Base-by-base conservation (phyloP, 2,113 vertebrate genomes). In the Oncorhynchus tshawytscha region DNA sequence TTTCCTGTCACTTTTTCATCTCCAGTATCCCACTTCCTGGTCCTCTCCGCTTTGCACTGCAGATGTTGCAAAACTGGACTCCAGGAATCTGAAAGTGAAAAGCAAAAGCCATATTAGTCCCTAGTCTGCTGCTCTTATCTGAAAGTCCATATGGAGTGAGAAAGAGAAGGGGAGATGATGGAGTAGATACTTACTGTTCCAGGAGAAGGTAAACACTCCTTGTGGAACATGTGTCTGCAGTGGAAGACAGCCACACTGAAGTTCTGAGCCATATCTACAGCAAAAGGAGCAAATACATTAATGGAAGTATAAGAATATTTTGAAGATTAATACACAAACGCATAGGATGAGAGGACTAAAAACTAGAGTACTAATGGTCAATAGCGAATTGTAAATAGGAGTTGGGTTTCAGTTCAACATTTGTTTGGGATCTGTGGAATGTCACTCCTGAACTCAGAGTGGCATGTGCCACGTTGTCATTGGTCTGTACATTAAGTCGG, bases 151-250 rank as follows among this genome's bases (percentile, higher is more conserved):
- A 54, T 54, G 51, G 15, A 54, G 51, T 18, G 12, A 9, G 13
- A 69, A 45, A 24, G 29, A 51, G 39, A 20, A 22, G 54, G 49
- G 6, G 20, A 29, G 51, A 45, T 8, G 12, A 72, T 12, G 54
- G 22, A 7, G 25, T 3, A 62, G 67, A 45, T 77, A 84, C 96
- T 95, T 92, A 99, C 98, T 66, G 92, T 89, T 91, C 93, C 95
- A 34, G 94, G 84, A 20, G 95, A 93, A 0, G 96, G 96, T 71
- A 99, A 94, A 86, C 98, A 99, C 78, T 99, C 98, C 81, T 96
- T 99, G 85, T 99, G 98, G 88, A 99, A 99, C 97, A 98, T 97
- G 65, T 99, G 98, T 78, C 97, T 95, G 91, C 98, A 99, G 88
- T 99, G 95, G 87, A 99, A 99, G 79, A 97, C 94, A 18, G 98